A percentile compares a stretch with the other conserved stretches of the same genome.
Conservation (phyloP, 2,888 invertebrate species). For the Hypomecis atomaria region DNA sequence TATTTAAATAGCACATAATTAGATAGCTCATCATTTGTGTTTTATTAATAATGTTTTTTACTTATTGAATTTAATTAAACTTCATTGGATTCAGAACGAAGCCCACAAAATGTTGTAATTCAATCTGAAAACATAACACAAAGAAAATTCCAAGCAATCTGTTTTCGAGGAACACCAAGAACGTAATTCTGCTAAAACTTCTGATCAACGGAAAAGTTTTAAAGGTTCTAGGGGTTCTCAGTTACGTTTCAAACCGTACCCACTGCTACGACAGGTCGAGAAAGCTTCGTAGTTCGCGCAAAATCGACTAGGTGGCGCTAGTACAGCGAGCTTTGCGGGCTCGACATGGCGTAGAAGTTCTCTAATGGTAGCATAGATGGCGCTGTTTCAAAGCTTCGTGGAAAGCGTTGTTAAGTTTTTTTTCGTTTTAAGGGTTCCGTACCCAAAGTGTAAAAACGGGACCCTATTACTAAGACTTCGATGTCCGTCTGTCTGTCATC, state of each 20-base stretch:
- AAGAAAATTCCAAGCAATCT: slow-evolving; percentile 10
- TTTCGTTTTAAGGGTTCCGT: no score
- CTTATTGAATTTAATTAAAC: not conserved
- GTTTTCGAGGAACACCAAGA: not conserved
- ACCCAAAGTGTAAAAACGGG: no score
- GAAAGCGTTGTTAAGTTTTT: not conserved
- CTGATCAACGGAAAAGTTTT: slow-evolving; percentile 4
- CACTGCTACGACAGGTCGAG: slow-evolving; percentile 6
- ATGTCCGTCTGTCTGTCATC: no score
- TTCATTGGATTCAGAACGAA: not conserved
- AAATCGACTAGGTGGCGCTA: slow-evolving; percentile 23
- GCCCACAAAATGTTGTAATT: not conserved
- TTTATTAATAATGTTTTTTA: not conserved
- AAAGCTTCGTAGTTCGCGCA: slow-evolving; percentile 19
- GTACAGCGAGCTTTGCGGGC: not conserved
- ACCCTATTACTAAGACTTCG: no score
- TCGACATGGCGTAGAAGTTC: slow-evolving; percentile 14
- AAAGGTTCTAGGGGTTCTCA: slow-evolving; percentile 20
- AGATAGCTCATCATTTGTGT: no score
- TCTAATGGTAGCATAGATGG: slow-evolving; percentile 17
- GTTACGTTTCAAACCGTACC: slow-evolving; percentile 4
- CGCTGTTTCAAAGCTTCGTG: slow-evolving; percentile 11
- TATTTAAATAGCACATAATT: no score
- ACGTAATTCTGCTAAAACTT: not conserved
- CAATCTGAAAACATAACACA: slow-evolving; percentile 6